Conservation (phyloP, 2,888 invertebrate species). For the Drosophila colorata region DNA sequence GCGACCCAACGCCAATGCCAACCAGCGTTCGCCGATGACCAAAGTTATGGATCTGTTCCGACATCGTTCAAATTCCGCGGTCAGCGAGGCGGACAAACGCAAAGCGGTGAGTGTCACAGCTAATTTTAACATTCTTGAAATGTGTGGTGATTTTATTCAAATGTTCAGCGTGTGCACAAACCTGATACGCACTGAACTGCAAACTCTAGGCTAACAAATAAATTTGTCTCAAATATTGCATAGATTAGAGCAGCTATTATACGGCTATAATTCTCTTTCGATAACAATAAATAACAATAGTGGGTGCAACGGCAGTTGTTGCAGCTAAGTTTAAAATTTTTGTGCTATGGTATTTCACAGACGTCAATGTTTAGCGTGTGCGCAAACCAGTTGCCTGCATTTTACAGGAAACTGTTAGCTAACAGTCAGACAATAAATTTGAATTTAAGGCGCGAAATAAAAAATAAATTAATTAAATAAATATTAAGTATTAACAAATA, state of each 20-base stretch:
- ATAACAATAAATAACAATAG: too few relatives aligned
- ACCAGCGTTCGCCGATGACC: conserved; percentile 90
- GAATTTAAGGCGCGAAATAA: conserved; percentile 1
- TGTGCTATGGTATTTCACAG: too few relatives aligned
- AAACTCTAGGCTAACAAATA: too few relatives aligned
- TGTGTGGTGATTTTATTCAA: background rate
- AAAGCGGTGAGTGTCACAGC: conserved; percentile 88
- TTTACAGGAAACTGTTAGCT: background rate
- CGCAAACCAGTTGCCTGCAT: conserved; percentile 16
- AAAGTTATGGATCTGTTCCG: conserved; percentile 97
- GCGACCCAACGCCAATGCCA: conserved; percentile 86
- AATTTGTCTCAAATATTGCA: too few relatives aligned
- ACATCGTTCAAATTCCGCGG: conserved; percentile 89
- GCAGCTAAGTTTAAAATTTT: too few relatives aligned
- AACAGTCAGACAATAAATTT: background rate
- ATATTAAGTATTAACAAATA: too few relatives aligned
- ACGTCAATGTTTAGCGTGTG: background rate
- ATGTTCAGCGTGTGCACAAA: background rate
- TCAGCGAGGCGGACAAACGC: conserved; percentile 89
- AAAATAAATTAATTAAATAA: background rate
- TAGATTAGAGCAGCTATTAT: too few relatives aligned
- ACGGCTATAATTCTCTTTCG: too few relatives aligned
- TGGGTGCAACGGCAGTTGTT: too few relatives aligned
- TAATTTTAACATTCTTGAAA: conserved; percentile 18
- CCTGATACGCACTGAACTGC: too few relatives aligned